phyloP scores from a whole-genome alignment of 2,888 invertebrate species.

The Exocentrus adspersus region DNA sequence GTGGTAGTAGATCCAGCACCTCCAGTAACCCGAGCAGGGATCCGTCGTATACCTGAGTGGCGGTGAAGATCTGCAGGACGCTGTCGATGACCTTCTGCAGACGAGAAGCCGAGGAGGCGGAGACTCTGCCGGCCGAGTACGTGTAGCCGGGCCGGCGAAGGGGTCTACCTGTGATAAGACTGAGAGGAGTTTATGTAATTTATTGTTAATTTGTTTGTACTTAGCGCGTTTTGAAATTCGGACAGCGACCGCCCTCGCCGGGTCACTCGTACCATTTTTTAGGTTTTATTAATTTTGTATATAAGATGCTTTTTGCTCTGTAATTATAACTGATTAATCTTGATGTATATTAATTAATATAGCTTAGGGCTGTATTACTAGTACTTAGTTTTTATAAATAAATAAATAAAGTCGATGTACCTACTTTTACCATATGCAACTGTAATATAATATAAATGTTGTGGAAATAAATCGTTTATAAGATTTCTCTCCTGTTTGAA shows the following conservation, averaged over 20 bases:
- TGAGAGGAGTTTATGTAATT: constrained; percentile 35
- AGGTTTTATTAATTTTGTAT: constrained; percentile 37
- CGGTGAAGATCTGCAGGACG: constrained; percentile 61
- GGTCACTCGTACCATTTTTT: too few relatives aligned
- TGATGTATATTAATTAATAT: constrained; percentile 48
- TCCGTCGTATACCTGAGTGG: constrained; percentile 62
- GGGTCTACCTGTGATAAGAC: constrained; percentile 36
- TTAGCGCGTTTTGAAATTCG: constrained; percentile 7
- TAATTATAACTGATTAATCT: constrained; percentile 43
- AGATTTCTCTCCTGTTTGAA: constrained; percentile 5
- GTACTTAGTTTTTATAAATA: constrained; percentile 46
- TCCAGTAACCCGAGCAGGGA: constrained; percentile 56
- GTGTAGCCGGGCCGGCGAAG: constrained; percentile 34
- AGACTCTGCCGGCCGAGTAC: constrained; percentile 45
- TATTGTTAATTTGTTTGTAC: constrained; percentile 33
- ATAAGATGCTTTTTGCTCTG: constrained; percentile 45
- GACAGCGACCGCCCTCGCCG: too few relatives aligned
- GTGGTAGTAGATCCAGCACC: constrained; percentile 57
- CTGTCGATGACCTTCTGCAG: constrained; percentile 62
- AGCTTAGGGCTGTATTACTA: constrained; percentile 37
- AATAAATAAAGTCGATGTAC: constrained; percentile 41
- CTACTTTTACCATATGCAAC: constrained; percentile 43
- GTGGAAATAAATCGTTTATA: constrained; percentile 43
- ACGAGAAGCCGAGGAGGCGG: constrained; percentile 41
- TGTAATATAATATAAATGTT: constrained; percentile 49